Base-by-base conservation (phyloP, 2,797 vertebrate genomes). In the Odontamblyopus rebecca region DNA sequence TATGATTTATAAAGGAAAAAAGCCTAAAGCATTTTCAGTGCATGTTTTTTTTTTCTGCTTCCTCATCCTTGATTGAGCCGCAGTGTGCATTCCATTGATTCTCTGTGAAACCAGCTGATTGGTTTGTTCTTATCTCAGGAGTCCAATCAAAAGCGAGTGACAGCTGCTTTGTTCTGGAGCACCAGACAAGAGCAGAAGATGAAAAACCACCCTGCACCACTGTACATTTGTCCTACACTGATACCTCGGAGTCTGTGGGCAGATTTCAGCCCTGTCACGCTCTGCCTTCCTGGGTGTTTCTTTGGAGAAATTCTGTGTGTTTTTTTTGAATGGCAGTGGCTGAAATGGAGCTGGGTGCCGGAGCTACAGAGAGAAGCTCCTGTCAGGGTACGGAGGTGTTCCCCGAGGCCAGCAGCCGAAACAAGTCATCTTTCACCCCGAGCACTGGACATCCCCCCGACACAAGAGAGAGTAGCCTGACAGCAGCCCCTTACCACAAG, bases 271-370 rank as follows among this genome's bases (percentile, higher is more conserved):
- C 41, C 51, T 53, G 51, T 53, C 51, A 54, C 53, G 3, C 8
- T 1, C 19, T 54, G 18, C 53, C 19, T 54, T n/a, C 13, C 44
- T 4, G 15, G 18, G 6, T 54, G 6, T n/a, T 26, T 23, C 23
- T 11, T 12, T 26, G 23, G 8, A 56, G 54, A 56, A 56, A 56
- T 12, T 11, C 54, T 11, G n/a, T 23, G 18, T 56, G 54, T 26
- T n/a, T 59, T 15, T 48, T 48, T 48, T 48, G 59, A 61, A 12
- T 15, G 81, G 84, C 82, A 71, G 75, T 86, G 88, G 78, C 81
- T 89, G 84, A 78, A 86, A 85, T 92, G 86, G 89, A 91, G 91
- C 87, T 88, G 84, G 80, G 57, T 79, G 82, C 82, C 78, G 69
- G 80, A 61, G 53, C 71, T 1, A 29, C 54, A 70, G 38, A 70